Base-by-base conservation (phyloP, 2,888 invertebrate genomes). In the Epinotia brunnichana region DNA sequence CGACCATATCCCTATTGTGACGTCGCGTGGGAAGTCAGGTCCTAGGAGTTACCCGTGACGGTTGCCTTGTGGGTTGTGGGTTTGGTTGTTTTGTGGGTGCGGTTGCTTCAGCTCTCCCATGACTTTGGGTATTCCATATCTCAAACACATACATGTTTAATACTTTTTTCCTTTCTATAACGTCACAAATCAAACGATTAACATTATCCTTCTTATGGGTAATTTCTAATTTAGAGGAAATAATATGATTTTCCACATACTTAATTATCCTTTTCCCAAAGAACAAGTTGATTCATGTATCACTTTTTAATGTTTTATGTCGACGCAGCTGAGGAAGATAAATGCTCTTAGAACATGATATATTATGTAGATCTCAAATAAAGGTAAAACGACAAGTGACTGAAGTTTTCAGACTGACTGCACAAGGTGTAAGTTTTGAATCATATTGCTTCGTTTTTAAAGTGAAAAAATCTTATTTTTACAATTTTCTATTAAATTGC, bases 41-140 rank as follows among this genome's bases (percentile, higher is more conserved):
- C 13, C 62, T 48, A 69, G 69, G 62, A 24, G 62, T 62, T 62
- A 29, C 69, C 69, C 54, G 69, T 61, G 60, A 61, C 60, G 15
- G 39, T 4, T 48, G 21, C 24, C 21, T 7, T 62, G 35, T 24
- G 21, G 4, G 29, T 7, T 62, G 35, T 24, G 21, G 4, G 29
- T 29, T 39, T 5, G 19, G 15, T 59, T 48, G 13, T 24, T 24
- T 29, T 2, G 3, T 39, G 29, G 7, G 54, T 69, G 24, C 24
- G 53, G 54, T 62, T 29, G 15, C 41, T 56, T 56, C 56, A 13
- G 24, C 19, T 19, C 17, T 19, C 13, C 15, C 29, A 15, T 57
- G 15, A 24, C 24, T 57, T 29, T 35, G 51, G 51, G 51, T 51
- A 63, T 63, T 63, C 29, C 63, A 51, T 10, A 35, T 63, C 9